phyloP scores from a whole-genome alignment of 1,140 invertebrate genomes.

The Caenorhabditis remanei region DNA sequence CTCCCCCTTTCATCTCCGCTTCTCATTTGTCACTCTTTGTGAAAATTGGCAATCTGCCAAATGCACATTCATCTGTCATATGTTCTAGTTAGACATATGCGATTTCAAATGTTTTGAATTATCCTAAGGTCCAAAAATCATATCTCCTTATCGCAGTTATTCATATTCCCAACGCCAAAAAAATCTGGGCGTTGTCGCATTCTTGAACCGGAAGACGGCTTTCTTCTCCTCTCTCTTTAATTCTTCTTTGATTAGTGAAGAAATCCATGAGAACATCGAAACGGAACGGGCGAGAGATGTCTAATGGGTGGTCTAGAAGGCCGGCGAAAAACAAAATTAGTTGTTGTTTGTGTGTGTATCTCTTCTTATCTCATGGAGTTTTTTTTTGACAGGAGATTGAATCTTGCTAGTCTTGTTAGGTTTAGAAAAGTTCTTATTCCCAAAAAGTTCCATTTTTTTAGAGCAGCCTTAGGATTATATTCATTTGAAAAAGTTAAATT shows the following conservation, averaged over 20 bases:
- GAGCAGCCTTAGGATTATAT: too few species aligned
- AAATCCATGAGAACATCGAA: conserved; percentile 32
- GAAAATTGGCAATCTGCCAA: conserved; percentile 31
- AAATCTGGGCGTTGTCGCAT: neutral
- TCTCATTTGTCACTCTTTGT: conserved; percentile 37
- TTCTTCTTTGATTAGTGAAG: conserved; percentile 41
- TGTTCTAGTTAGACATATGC: too few species aligned
- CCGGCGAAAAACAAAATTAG: conserved; percentile 8
- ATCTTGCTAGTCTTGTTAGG: too few species aligned
- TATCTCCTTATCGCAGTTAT: too few species aligned
- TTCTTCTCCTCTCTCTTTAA: neutral
- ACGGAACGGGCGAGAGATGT: neutral
- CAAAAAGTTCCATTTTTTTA: too few species aligned
- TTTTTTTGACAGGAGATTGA: neutral
- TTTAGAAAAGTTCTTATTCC: neutral
- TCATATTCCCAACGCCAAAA: too few species aligned
- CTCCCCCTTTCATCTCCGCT: neutral
- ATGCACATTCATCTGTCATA: neutral
- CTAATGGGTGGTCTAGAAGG: conserved; percentile 12
- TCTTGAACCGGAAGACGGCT: conserved; percentile 33
- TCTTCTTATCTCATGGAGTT: neutral
- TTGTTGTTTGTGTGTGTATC: conserved; percentile 9
- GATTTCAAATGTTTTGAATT: neutral
- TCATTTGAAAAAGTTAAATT: too few species aligned
- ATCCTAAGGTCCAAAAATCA: too few species aligned